Conservation (phyloP, 2,113 vertebrate genomes). For the Nannobrachium achirus region DNA sequence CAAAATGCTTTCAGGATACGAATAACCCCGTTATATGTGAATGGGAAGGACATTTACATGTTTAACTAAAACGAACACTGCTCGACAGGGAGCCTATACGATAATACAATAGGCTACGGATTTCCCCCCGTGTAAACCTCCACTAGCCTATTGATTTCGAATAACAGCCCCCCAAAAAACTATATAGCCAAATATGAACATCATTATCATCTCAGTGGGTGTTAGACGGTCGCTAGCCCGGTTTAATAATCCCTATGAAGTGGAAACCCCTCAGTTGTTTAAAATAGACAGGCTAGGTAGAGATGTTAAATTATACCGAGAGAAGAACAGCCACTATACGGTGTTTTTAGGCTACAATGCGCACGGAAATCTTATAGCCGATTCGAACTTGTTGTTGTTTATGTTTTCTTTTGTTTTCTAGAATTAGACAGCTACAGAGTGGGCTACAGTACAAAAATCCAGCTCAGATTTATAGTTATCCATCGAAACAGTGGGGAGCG, state of each 20-base stretch:
- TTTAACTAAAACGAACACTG: constrained; percentile 6
- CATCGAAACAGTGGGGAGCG: neutral
- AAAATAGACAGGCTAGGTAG: no score
- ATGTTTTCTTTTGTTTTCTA: neutral
- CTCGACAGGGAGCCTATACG: neutral
- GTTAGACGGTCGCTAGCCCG: neutral
- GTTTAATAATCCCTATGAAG: constrained; percentile 7
- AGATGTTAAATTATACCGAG: no score
- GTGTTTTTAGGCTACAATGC: constrained; percentile 6
- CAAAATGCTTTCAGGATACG: neutral
- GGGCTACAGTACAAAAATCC: constrained; percentile 36
- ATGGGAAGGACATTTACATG: neutral
- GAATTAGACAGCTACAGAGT: constrained; percentile 18
- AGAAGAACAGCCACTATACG: no score
- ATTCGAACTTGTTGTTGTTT: constrained; percentile 5
- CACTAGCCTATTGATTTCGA: neutral
- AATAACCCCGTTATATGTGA: neutral
- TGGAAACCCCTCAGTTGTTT: constrained; percentile 15
- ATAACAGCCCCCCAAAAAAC: neutral
- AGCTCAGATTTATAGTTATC: neutral
- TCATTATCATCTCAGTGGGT: no score
- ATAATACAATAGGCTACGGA: neutral
- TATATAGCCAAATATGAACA: constrained; percentile 14
- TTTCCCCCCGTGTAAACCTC: constrained; percentile 7
- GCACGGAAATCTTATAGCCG: no score